Base-by-base conservation (phyloP, 2,888 invertebrate species). In the Chloroclystis v-ata region DNA sequence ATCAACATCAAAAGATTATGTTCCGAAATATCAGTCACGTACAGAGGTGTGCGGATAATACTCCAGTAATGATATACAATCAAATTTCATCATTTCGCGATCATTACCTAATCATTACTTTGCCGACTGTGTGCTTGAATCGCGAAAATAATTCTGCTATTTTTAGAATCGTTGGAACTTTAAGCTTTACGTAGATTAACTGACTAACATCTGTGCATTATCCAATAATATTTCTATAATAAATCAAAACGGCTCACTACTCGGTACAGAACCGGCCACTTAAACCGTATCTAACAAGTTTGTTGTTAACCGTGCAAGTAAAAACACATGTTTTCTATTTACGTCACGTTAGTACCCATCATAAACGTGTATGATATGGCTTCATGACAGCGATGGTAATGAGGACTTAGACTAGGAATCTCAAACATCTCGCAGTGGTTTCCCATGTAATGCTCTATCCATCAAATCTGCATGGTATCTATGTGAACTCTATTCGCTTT, bases 11-110 rank as follows among this genome's bases (percentile, higher is more conserved):
- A 20, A 4, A 20, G 20, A 20, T 20, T 68, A 67, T 67, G 70
- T 54, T 65, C 62, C 60, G 64, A 72, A 72, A 47, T 67, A 67
- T 65, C 57, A 63, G 45, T 56, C 56, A 54, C 56, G 33, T 48
- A 43, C 28, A 35, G 10, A 45, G 45, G 48, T 54, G 44, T 49
- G 50, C 50, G 44, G 53, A 47, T 56, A 52, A 56, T 56, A 44
- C 35, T 37, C 10, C 25, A 33, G 49, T 58, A 59, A 59, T 56
- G 43, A 41, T 35, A 48, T 56, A 32, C 47, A 56, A 58, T 58
- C 50, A 58, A 47, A 58, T 45, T 44, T 37, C 29, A 56, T 45
- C 37, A 43, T 40, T 48, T 43, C 29, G 33, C 44, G 14, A 41
- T 40, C 49, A 52, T 49, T 52, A 52, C 30, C 35, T 33, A 43